These are phyloP conservation scores for Hydrolagus affinis DNA, from an alignment of 2,113 vertebrate genomes.

Conservation along the genomic window DNA sequence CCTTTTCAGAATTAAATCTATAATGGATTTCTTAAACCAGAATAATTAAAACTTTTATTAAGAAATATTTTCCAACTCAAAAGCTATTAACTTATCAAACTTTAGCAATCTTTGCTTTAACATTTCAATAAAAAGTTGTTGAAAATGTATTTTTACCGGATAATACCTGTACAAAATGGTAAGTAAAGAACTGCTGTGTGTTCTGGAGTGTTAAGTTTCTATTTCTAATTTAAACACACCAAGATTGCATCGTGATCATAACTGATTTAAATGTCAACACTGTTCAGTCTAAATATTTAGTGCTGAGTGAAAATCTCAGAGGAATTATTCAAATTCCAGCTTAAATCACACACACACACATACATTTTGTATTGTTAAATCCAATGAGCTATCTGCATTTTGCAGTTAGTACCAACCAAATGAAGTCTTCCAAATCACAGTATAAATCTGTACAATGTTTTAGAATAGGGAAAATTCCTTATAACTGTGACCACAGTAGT, in stretches of 20 bases:
- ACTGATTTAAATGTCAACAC: too few species aligned
- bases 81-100: conserved; percentile 12
- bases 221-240: neutral
- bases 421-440: too few species aligned
- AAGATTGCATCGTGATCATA: neutral
- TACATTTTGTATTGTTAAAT: too few species aligned
- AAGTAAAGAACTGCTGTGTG: neutral
- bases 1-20: neutral
- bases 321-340: too few species aligned
- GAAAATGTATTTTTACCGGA: neutral
- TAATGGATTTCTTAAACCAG: neutral
- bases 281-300: too few species aligned
- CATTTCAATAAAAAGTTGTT: neutral
- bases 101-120: neutral
- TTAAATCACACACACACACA: too few species aligned
- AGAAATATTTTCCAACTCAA: neutral
- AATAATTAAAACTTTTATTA: neutral
- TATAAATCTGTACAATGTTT: too few species aligned
- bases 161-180: neutral
- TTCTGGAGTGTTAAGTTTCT: neutral
- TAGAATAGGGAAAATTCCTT: too few species aligned
- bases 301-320: too few species aligned
- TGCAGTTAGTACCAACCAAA: too few species aligned
- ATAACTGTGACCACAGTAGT: too few species aligned
- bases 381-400: too few species aligned